Evolutionary conservation across 2,797 vertebrate genomes (phyloP).

Genomic region (Sphenopsis melanotis): DNA sequence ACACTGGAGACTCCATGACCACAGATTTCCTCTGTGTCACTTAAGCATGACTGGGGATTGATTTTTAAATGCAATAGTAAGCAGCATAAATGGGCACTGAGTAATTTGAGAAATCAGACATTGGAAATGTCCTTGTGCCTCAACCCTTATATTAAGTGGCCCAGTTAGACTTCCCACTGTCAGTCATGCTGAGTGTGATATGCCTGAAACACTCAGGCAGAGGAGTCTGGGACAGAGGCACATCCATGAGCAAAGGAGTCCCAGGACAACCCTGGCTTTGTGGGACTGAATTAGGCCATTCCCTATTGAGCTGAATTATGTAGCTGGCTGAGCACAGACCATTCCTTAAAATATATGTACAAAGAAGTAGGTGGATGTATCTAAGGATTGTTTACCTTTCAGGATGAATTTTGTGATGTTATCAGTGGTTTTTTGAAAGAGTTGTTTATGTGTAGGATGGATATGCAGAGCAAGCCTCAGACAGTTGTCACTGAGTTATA

Average conservation of each 20-base stretch:
- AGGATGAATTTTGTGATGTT: not conserved
- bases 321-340: not conserved
- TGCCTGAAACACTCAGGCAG: not conserved
- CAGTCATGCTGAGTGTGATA: not conserved
- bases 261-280: not conserved
- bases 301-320: not conserved
- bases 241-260: not conserved
- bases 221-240: not conserved
- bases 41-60: not conserved
- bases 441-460: not conserved
- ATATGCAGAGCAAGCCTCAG: not conserved
- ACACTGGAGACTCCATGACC: not conserved
- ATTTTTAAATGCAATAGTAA: conserved; percentile 44
- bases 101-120: conserved; percentile 7
- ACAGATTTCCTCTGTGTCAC: conserved; percentile 1
- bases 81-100: not conserved
- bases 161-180: not conserved
- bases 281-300: not conserved
- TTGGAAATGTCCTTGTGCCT: not conserved
- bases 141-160: not conserved
- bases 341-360: not conserved
- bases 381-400: not conserved
- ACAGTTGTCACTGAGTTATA: not conserved
- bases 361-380: not conserved
- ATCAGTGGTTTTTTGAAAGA: not conserved